Evolutionary conservation across 2,888 invertebrate genomes (phyloP).

Genomic region (Limnephilus lunatus): DNA sequence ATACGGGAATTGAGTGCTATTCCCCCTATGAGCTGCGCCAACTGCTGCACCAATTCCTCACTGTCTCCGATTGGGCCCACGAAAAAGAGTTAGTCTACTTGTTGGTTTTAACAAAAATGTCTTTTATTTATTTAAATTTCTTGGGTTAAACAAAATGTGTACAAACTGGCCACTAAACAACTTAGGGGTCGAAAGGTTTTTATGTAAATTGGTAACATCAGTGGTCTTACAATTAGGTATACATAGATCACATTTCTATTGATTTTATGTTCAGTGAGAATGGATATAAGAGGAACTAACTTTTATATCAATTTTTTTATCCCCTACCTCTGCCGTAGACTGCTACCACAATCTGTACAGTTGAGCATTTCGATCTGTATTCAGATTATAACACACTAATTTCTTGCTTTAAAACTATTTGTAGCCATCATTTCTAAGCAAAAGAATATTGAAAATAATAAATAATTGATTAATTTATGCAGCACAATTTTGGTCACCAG

Average conservation of each 20-base stretch:
- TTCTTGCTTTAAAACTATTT: not conserved
- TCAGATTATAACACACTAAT: not conserved
- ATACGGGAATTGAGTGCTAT: constrained; percentile 84
- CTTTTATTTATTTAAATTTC: too few relatives aligned
- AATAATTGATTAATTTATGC: not conserved
- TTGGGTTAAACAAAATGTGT: not conserved
- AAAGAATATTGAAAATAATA: not conserved
- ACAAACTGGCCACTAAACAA: too few relatives aligned
- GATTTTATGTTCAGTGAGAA: too few relatives aligned
- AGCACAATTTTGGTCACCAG: not conserved
- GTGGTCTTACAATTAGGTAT: too few relatives aligned
- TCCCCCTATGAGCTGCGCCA: constrained; percentile 94
- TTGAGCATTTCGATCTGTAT: not conserved
- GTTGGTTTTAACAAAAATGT: too few relatives aligned
- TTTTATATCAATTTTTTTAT: not conserved
- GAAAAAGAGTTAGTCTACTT: constrained; percentile 79
- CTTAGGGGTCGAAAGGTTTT: too few relatives aligned
- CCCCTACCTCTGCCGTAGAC: not conserved
- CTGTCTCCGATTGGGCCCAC: constrained; percentile 89
- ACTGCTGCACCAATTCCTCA: constrained; percentile 88
- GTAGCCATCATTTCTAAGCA: not conserved
- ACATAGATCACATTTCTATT: too few relatives aligned
- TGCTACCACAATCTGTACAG: not conserved
- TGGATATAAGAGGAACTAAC: not conserved
- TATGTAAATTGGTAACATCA: too few relatives aligned